Base-by-base conservation (phyloP, 1,140 invertebrate genomes). In the Neodiprion fabricii region DNA sequence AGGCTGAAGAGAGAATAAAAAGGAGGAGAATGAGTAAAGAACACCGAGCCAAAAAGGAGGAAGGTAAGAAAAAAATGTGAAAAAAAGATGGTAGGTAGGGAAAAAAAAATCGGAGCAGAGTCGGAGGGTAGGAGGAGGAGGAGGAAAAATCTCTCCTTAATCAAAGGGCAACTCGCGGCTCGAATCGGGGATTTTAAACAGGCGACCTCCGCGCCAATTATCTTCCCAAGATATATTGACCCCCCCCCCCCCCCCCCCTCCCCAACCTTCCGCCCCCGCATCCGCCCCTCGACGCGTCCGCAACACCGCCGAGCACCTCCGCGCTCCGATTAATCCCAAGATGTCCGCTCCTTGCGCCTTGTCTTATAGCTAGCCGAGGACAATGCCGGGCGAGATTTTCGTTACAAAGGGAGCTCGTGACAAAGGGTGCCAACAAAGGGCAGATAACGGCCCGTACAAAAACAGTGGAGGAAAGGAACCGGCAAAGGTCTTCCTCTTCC, bases 351-450 rank as follows among this genome's bases (percentile, higher is more conserved):
- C 53, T 61, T 12, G 4, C 53, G 53, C 53, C 53, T 61, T 61
- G 53, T 61, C 53, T 61, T 61, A 61, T 61, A 61, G n/a, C 53
- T 61, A 69, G 72, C 72, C 76, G 23, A n/a, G 21, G 73, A 82
- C 80, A 82, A 82, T 82, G 79, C 69, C 68, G 61, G 48, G 21
- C 40, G 74, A 75, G 71, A 76, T 78, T 70, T 74, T 21, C 76
- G 77, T 81, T 79, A 80, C 77, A 76, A 81, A 82, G 79, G 75
- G 48, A 70, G 67, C 47, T 50, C 67, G 71, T 79, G 78, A 83
- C 81, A 83, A 83, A 82, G 82, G 67, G 79, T 79, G 78, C 78
- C 80, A 81, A 83, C 81, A 83, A 83, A 81, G 78, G 76, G 75
- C 49, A 78, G 81, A 83, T 83, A 83, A 81, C 82, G 79, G 77